Percentiles rank a stretch among this genome's conserved stretches.
Evolutionary conservation across 2,888 invertebrate species (phyloP).

Genomic region (Spialia ferax): DNA sequence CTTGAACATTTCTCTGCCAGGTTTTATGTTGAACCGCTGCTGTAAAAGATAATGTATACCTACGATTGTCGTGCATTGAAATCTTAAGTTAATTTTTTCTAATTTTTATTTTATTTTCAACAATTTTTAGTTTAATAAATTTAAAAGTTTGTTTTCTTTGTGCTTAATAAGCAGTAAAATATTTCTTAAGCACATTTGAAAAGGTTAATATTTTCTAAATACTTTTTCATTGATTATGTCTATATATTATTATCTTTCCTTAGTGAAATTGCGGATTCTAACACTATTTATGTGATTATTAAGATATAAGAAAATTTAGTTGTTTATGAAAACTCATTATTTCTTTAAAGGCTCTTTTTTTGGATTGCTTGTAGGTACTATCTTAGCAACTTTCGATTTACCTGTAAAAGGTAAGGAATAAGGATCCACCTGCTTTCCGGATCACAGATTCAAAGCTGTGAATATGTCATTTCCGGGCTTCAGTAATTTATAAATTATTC

Average conservation of each 20-base stretch:
- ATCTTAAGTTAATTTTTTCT: neutral
- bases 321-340: neutral
- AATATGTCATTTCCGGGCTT: constrained; percentile 12
- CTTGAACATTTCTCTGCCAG: constrained; percentile 59
- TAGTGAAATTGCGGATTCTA: too few species aligned
- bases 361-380: neutral
- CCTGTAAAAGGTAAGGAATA: neutral
- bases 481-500: constrained; percentile 5
- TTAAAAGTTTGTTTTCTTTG: too few species aligned
- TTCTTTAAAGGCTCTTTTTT: neutral
- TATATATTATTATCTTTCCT: too few species aligned
- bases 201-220: too few species aligned
- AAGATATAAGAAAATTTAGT: too few species aligned
- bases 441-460: constrained; percentile 13
- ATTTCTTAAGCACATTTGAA: too few species aligned
- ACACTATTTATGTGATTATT: too few species aligned
- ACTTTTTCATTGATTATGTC: too few species aligned
- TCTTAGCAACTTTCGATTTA: neutral
- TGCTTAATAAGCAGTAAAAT: too few species aligned
- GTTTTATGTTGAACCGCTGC: constrained; percentile 53
- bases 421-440: constrained; percentile 7
- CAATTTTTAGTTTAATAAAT: too few species aligned
- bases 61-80: neutral
- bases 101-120: neutral
- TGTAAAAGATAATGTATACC: too few species aligned